Evolutionary conservation across 2,888 invertebrate species (phyloP), one percentile per base, ranked within the genome.

Genomic region (Leptopilina myrica): DNA sequence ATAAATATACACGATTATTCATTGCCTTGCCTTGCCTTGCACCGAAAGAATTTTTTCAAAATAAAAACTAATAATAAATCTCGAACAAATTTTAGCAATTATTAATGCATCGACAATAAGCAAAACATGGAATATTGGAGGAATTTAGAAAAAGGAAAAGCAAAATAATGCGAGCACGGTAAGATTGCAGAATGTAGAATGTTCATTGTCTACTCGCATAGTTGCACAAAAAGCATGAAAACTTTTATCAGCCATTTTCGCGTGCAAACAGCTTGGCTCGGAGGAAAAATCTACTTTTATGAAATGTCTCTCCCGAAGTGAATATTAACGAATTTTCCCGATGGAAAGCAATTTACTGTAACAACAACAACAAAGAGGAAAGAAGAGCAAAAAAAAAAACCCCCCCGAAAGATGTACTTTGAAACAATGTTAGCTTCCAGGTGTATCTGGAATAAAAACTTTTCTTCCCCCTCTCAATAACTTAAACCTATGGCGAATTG

Each of bases 261-360:
- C 66, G 62, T 20, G 62, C 62, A 66, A 66, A 66, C 66, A 66
- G 15, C 66, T 46, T 66, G 66, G 66, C 15, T 66, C 15, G 40
- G 15, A 66, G 15, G 66, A 43, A 66, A 46, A 15, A 46, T 62
- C 15, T 43, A 43, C 15, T 7, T 46, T 66, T 43, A 66, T 66
- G 43, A 66, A 66, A 46, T 33, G 62, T 66, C 66, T 66, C n/a
- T 66, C 66, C 2, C 43, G 9, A 43, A 43, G 62, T 62, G 62
- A 62, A 62, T 62, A 62, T 62, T 62, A 62, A 62, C 62, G 62
- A 62, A 62, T 62, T 62, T 62, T 62, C 62, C 20, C 62, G 62
- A 62, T 20, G 62, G 62, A 62, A 62, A 62, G 62, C 62, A 62
- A 62, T 62, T 62, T 62, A 62, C 62, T 62, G 20, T 62, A 62